phyloP scores from a whole-genome alignment of 2,797 vertebrate genomes.

The Rhincodon typus region DNA sequence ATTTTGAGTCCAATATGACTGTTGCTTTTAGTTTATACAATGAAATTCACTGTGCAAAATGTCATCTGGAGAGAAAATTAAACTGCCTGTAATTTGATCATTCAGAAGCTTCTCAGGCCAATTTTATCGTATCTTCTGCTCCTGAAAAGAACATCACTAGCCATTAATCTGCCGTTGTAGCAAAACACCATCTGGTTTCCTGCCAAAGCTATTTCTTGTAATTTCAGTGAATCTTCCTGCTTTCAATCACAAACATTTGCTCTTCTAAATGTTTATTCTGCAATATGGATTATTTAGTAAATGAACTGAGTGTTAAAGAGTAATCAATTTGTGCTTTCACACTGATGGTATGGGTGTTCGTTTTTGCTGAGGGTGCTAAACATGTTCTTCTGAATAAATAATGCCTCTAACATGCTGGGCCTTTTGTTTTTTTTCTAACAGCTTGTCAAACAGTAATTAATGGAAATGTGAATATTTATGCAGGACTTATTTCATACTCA shows the following conservation, averaged over 20 bases:
- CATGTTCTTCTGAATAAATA: background rate
- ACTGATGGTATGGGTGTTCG: background rate
- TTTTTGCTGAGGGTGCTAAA: background rate
- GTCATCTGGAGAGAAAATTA: background rate
- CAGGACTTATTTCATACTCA: background rate
- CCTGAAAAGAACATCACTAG: background rate
- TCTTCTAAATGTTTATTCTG: background rate
- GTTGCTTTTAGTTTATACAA: background rate
- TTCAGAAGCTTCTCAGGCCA: background rate
- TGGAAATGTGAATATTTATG: background rate
- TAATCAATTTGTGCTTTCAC: background rate
- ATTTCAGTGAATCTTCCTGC: background rate
- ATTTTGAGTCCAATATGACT: too few relatives aligned
- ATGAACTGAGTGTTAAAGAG: background rate
- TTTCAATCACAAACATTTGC: background rate
- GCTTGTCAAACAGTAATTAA: background rate
- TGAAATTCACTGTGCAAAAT: background rate
- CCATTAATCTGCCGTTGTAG: background rate
- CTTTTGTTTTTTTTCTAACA: background rate
- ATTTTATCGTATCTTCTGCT: background rate
- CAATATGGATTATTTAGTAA: background rate
- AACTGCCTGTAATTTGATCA: background rate
- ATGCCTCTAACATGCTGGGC: background rate
- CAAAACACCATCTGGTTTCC: background rate
- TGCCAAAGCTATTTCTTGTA: background rate